Evolutionary conservation across 2,113 vertebrate species (phyloP).

Genomic region (Acanthisitta chloris): DNA sequence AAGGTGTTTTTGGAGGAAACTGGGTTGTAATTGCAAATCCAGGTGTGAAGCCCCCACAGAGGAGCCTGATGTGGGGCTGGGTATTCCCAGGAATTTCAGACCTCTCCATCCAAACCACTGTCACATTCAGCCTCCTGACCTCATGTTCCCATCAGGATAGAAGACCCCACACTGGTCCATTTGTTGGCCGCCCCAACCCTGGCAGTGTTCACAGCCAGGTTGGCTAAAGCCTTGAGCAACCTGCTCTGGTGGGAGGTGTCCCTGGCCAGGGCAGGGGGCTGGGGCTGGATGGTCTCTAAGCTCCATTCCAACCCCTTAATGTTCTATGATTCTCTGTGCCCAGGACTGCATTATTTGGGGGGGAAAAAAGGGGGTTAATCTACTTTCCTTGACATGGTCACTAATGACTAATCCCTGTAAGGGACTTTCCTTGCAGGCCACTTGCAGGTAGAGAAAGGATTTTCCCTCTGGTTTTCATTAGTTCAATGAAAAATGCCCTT

Average conservation of each 20-base stretch:
- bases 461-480: neutral
- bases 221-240: too few relatives aligned
- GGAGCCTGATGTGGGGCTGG: neutral
- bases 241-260: too few relatives aligned
- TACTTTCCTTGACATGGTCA: neutral
- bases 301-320: too few relatives aligned
- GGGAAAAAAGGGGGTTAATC: neutral
- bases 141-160: neutral
- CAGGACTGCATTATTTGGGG: fast-evolving
- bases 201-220: too few relatives aligned
- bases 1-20: neutral
- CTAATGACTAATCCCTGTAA: neutral
- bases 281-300: too few relatives aligned
- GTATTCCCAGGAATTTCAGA: neutral
- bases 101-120: fast-evolving
- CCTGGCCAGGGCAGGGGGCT: too few relatives aligned
- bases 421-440: neutral
- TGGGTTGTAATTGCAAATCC: neutral
- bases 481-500: neutral
- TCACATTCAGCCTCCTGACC: neutral
- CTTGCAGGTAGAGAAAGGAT: neutral
- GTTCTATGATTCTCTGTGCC: too few relatives aligned
- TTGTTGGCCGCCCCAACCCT: too few relatives aligned
- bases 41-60: fast-evolving
- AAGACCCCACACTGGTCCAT: too few relatives aligned